Evolutionary conservation across 2,797 vertebrate species (phyloP).

Genomic region (Amphiprion clarkii): DNA sequence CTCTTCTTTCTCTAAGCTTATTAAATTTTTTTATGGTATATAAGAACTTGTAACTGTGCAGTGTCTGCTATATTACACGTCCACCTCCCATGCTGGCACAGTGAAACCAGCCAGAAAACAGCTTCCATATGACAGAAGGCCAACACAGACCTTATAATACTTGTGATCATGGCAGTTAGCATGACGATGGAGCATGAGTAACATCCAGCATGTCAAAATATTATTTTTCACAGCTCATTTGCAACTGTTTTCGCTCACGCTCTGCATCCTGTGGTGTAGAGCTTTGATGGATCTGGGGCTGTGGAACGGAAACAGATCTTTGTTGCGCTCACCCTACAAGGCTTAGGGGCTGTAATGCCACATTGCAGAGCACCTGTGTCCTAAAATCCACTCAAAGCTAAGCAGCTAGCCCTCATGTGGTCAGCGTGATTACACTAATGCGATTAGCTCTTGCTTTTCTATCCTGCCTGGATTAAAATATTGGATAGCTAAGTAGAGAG

Average conservation of each 20-base stretch:
- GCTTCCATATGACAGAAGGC: constrained; percentile 16
- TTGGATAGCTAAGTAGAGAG: constrained; percentile 63
- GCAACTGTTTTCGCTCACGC: constrained; percentile 13
- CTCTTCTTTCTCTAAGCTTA: neutral
- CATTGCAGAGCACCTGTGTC: constrained; percentile 51
- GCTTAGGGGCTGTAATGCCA: constrained; percentile 57
- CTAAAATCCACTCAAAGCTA: constrained; percentile 74
- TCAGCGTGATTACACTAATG: constrained; percentile 77
- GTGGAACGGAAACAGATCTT: constrained; percentile 42
- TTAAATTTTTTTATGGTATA: neutral
- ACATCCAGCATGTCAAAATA: constrained; percentile 21
- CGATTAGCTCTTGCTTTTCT: constrained; percentile 68
- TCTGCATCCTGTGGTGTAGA: neutral
- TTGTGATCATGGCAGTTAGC: constrained; percentile 3
- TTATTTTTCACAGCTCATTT: constrained; percentile 39
- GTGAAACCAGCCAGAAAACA: constrained; percentile 29
- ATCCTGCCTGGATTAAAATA: constrained; percentile 68
- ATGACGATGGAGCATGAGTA: constrained; percentile 3
- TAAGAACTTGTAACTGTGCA: neutral
- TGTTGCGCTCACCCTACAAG: constrained; percentile 35
- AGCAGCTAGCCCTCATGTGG: constrained; percentile 66
- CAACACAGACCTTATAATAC: neutral
- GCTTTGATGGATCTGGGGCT: neutral
- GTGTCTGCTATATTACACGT: neutral
- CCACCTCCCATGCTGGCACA: neutral